phyloP scores from a whole-genome alignment of 2,888 invertebrate genomes.

The Entomobrya proxima region DNA sequence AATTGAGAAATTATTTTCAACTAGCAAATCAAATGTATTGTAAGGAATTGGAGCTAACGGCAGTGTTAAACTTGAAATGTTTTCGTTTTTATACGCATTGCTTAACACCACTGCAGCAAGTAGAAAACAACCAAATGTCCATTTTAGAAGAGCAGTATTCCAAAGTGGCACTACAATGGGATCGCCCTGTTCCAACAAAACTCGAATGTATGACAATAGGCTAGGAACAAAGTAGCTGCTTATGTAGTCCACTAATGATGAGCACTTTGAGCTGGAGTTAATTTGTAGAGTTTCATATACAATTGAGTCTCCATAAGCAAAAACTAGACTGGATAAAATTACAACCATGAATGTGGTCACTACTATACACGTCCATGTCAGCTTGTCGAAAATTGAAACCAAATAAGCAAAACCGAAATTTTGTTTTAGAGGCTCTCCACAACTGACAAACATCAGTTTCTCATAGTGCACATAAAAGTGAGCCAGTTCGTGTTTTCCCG shows the following conservation, averaged over 20 bases:
- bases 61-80: not conserved
- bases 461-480: not conserved
- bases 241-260: too few relatives aligned
- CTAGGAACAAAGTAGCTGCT: too few relatives aligned
- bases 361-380: not conserved
- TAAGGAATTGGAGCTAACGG: slow-evolving; percentile 47
- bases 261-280: too few relatives aligned
- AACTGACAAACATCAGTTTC: not conserved
- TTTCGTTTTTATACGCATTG: not conserved
- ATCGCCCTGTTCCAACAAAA: not conserved
- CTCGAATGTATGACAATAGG: too few relatives aligned
- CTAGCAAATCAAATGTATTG: not conserved
- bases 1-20: not conserved
- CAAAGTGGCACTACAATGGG: not conserved
- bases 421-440: not conserved
- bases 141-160: not conserved
- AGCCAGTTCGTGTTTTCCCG: not conserved
- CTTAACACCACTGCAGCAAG: not conserved
- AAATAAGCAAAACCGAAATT: not conserved
- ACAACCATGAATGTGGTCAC: not conserved
- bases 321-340: too few relatives aligned
- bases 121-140: not conserved
- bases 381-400: not conserved
- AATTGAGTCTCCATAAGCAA: too few relatives aligned
- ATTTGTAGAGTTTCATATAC: too few relatives aligned